Evolutionary conservation across 2,888 invertebrate genomes (phyloP).

Genomic region (Mechanitis mazaeus): DNA sequence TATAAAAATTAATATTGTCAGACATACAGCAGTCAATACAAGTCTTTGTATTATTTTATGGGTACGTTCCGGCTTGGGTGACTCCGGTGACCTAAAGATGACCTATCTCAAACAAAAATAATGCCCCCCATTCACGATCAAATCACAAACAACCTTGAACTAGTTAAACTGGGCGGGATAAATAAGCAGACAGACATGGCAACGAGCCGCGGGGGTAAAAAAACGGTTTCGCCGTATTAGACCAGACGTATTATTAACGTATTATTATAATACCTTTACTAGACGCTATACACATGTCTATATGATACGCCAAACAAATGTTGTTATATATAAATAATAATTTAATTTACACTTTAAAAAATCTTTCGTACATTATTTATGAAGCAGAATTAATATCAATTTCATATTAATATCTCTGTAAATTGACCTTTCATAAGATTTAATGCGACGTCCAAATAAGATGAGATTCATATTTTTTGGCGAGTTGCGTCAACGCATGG

Average conservation of each 20-base stretch:
- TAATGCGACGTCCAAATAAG: constrained; percentile 15
- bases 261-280: constrained; percentile 56
- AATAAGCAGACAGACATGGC: constrained; percentile 58
- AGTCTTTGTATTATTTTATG: constrained; percentile 51
- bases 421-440: constrained; percentile 20
- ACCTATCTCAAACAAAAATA: constrained; percentile 64
- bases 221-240: constrained; percentile 56
- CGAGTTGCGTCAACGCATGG: constrained; percentile 45
- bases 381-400: constrained; percentile 13
- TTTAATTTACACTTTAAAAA: neutral
- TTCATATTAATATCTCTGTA: constrained; percentile 15
- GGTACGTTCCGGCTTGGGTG: constrained; percentile 55
- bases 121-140: constrained; percentile 63
- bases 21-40: constrained; percentile 32
- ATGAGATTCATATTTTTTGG: constrained; percentile 28
- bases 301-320: too few species aligned
- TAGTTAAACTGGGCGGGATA: constrained; percentile 66
- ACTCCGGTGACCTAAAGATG: constrained; percentile 65
- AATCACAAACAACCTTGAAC: constrained; percentile 62
- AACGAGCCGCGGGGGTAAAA: constrained; percentile 48
- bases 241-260: constrained; percentile 70
- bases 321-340: too few species aligned
- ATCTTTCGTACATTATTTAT: too few species aligned
- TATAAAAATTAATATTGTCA: neutral
- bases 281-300: constrained; percentile 25